A percentile compares a stretch with the other conserved stretches of the same genome.
Conservation (phyloP, 2,113 vertebrate species). For the Stigmatopora argus region DNA sequence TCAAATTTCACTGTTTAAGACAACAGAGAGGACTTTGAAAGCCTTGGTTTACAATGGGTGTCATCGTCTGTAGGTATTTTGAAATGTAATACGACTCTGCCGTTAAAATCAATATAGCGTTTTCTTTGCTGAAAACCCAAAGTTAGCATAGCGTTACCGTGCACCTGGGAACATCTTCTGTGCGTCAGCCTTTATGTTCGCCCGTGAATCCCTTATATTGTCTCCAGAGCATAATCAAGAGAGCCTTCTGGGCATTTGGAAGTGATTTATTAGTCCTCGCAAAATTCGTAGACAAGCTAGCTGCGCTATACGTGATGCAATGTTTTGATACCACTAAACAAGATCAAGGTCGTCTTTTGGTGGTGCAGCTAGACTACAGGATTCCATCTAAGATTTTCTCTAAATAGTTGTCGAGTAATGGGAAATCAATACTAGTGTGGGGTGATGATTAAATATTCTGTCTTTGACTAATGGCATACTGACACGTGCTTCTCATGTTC, state of each 20-base stretch:
- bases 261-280: conserved; percentile 35
- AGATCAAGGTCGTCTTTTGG: conserved; percentile 48
- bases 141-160: conserved; percentile 3
- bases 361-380: conserved; percentile 27
- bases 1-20: no score
- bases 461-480: conserved; percentile 67
- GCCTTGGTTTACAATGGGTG: neutral
- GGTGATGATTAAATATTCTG: conserved; percentile 68
- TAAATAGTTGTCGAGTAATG: conserved; percentile 65
- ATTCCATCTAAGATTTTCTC: conserved; percentile 53
- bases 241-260: conserved; percentile 24
- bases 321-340: conserved; percentile 42
- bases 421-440: conserved; percentile 59
- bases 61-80: neutral
- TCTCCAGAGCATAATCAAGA: conserved; percentile 43
- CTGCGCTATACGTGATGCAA: conserved; percentile 27
- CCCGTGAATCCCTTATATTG: conserved; percentile 36
- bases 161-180: conserved; percentile 16
- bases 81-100: neutral
- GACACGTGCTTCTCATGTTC: conserved; percentile 32
- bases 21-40: neutral
- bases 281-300: conserved; percentile 29
- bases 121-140: neutral
- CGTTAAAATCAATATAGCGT: no score
- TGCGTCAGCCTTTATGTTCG: conserved; percentile 34